Percentiles rank a stretch among this genome's conserved stretches.
phyloP scores from a whole-genome alignment of 2,888 invertebrate genomes.

The Dynastes tityus region DNA sequence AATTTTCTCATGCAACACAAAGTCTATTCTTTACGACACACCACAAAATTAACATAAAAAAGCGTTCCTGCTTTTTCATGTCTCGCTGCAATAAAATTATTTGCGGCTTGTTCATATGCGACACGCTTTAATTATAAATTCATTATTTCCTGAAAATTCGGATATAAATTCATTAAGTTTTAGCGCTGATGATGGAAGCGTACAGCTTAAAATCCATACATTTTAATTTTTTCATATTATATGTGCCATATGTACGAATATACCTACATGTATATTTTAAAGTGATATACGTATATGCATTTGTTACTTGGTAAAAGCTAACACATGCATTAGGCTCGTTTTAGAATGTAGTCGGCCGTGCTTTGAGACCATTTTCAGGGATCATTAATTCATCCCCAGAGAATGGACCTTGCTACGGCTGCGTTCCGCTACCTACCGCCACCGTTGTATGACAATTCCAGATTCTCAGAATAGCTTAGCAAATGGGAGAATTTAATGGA shows the following conservation, averaged over 20 bases:
- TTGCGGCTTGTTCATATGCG: conserved; percentile 6
- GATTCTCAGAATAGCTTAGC: conserved; percentile 44
- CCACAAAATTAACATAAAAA: not conserved
- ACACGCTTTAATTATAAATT: conserved; percentile 17
- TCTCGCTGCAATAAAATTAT: conserved; percentile 3
- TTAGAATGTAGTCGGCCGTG: conserved; percentile 38
- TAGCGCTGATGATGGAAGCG: not conserved
- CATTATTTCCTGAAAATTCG: conserved; percentile 27
- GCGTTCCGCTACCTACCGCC: conserved; percentile 30
- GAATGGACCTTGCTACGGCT: conserved; percentile 32
- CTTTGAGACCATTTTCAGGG: conserved; percentile 46
- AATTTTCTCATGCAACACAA: conserved; percentile 22
- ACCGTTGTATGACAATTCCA: conserved; percentile 31
- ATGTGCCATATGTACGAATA: too few relatives aligned
- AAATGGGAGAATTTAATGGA: conserved; percentile 44
- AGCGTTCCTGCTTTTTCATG: conserved; percentile 6
- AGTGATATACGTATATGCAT: conserved; percentile 4
- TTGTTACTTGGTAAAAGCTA: conserved; percentile 28
- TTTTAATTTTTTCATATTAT: conserved; percentile 22
- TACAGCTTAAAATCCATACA: not conserved
- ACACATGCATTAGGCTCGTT: conserved; percentile 43
- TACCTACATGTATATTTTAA: conserved; percentile 1
- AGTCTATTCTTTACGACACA: not conserved
- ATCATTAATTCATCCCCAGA: conserved; percentile 45
- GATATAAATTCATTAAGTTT: conserved; percentile 33